Evolutionary conservation across 2,113 vertebrate species (phyloP), one percentile per base, ranked within the genome.

Genomic region (Riparia riparia): DNA sequence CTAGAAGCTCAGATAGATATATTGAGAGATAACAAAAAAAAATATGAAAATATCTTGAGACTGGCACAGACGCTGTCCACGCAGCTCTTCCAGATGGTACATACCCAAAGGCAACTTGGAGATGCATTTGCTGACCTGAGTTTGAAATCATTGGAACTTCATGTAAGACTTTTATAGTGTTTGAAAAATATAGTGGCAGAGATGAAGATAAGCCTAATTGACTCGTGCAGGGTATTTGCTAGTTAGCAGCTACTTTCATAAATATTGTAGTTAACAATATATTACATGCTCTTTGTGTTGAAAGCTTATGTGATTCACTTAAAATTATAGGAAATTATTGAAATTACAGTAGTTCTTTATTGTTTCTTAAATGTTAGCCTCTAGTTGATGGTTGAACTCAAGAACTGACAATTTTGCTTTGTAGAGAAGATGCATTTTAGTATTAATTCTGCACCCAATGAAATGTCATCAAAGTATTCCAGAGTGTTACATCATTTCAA

Each of bases 71-170:
- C 98, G 0, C 97, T 99, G 95, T 98, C 98, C 50, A 97, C 70
- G 17, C 99, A 99, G 95, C 99, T 99, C 93, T 98, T 98, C 79
- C 99, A 99, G 98, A 99, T 99, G 96, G 98, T 99, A 60, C 98
- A 99, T 96, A 99, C 99, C 18, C 99, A 99, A 97, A 98, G 98
- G 96, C 99, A 99, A 82, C 98, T 99, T 93, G 99, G 99, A 84
- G 99, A 99, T 64, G 99, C 99, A 7, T 99, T 99, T 93, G 99
- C 99, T 37, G 99, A 99, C 98, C 98, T 99, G 96, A 99, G 99
- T 98, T 98, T 99, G 97, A 99, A 99, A 97, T 99, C 99, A 44
- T 98, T 99, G 70, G 99, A 99, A 93, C 99, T 99, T 86, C 99
- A 99, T 73, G 99, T 99, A 98, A 99, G 99, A 96, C 93, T 93